Percentiles rank a stretch among this genome's conserved stretches.
Conservation (phyloP, 1,140 invertebrate species). For the Chironomus striatipennis region DNA sequence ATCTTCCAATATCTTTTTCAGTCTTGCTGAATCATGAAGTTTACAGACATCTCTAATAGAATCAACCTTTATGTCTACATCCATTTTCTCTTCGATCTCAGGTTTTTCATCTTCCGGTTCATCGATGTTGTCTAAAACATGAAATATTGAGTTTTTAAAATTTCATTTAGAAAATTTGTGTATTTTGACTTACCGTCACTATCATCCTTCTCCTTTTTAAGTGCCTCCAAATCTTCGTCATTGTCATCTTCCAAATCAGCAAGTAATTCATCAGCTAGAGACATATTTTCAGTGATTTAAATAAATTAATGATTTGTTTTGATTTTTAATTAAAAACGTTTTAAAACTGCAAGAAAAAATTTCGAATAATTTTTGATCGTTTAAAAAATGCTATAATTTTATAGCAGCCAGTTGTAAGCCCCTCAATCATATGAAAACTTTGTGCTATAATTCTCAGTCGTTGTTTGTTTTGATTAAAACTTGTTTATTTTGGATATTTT, state of each 20-base stretch:
- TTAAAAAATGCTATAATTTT: no score
- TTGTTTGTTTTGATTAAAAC: no score
- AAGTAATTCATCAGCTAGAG: conserved; percentile 87
- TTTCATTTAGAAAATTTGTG: conserved; percentile 26
- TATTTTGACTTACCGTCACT: conserved; percentile 28
- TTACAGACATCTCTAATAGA: conserved; percentile 82
- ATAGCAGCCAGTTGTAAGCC: no score
- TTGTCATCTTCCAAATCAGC: conserved; percentile 86
- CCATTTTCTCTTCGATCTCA: conserved; percentile 45
- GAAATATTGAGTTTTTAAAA: not conserved
- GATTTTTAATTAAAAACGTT: no score
- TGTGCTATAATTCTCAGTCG: no score
- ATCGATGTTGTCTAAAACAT: conserved; percentile 57
- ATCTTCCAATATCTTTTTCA: conserved; percentile 63
- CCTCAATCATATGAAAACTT: no score
- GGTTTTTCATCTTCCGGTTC: conserved; percentile 50
- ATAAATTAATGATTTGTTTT: no score
- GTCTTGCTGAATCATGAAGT: conserved; percentile 63
- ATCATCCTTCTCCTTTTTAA: conserved; percentile 44
- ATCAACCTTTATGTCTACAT: conserved; percentile 58
- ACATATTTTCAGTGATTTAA: conserved; percentile 53
- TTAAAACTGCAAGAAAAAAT: no score
- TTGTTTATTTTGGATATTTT: no score
- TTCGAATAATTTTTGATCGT: no score
- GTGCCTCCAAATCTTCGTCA: conserved; percentile 53